These are phyloP conservation scores for Tiliacea citrago DNA, from an alignment of 2,888 invertebrate genomes.

Conservation along the genomic window DNA sequence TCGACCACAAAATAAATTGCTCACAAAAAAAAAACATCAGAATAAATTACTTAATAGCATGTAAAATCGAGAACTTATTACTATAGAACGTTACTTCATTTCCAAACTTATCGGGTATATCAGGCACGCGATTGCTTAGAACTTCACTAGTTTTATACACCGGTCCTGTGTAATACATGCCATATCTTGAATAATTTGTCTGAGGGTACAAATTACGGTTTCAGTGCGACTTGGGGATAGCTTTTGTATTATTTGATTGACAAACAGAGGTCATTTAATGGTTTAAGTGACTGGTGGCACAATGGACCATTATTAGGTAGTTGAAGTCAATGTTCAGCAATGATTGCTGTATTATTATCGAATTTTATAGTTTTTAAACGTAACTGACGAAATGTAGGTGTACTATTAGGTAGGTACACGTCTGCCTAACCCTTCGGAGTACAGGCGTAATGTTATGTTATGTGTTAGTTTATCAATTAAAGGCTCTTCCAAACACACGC, in stretches of 20 bases:
- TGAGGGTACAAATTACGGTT: slow-evolving; percentile 23
- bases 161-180: slow-evolving; percentile 9
- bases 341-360: too few relatives aligned
- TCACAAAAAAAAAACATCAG: slow-evolving; percentile 2
- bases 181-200: slow-evolving; percentile 49
- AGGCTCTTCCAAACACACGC: too few relatives aligned
- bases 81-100: slow-evolving; percentile 39
- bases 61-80: slow-evolving; percentile 35
- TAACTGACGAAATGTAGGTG: too few relatives aligned
- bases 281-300: too few relatives aligned
- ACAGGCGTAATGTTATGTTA: too few relatives aligned
- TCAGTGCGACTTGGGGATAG: not conserved
- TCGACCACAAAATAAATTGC: slow-evolving; percentile 24
- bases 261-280: not conserved
- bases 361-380: too few relatives aligned
- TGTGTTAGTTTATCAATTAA: too few relatives aligned
- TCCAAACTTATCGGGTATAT: slow-evolving; percentile 39
- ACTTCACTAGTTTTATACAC: slow-evolving; percentile 25
- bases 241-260: slow-evolving; percentile 17
- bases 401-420: too few relatives aligned
- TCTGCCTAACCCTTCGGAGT: too few relatives aligned
- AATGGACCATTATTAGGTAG: too few relatives aligned
- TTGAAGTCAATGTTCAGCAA: too few relatives aligned
- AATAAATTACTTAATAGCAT: slow-evolving; percentile 51
- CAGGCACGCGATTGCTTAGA: slow-evolving; percentile 52